A percentile compares a stretch with the other conserved stretches of the same genome.
Evolutionary conservation across 2,797 vertebrate species (phyloP).

Genomic region (Etheostoma nigrum): DNA sequence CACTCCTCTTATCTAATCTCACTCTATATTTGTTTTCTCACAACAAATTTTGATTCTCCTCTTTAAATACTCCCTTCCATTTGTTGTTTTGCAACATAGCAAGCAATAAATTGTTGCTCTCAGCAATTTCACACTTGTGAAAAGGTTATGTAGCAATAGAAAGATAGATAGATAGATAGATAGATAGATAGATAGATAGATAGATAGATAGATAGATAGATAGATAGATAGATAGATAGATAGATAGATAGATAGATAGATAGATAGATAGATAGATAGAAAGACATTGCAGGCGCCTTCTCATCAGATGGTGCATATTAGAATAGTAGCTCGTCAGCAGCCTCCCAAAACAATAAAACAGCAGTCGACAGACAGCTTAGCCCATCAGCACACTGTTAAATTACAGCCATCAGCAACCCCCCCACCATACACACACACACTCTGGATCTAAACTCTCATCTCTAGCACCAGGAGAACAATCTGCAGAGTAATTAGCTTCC

Average conservation of each 20-base stretch:
- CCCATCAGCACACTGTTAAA: conserved; percentile 82
- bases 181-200: background rate
- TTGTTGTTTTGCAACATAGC: background rate
- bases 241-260: background rate
- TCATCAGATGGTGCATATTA: conserved; percentile 71
- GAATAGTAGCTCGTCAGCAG: conserved; percentile 76
- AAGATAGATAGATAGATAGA: conserved; percentile 3
- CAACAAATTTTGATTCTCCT: background rate
- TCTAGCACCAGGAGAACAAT: conserved; percentile 87
- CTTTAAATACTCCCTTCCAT: background rate
- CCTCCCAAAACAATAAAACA: conserved; percentile 79
- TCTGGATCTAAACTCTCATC: conserved; percentile 84
- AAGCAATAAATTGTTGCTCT: background rate
- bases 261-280: background rate
- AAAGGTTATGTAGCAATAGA: background rate
- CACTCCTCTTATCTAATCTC: conserved; percentile 26
- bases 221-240: background rate
- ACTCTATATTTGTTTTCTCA: conserved; percentile 10
- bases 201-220: background rate
- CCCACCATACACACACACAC: conserved; percentile 27
- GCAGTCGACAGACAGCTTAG: conserved; percentile 80
- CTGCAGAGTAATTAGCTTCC: conserved; percentile 87
- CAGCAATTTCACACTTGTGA: background rate
- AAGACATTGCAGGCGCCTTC: conserved; percentile 41
- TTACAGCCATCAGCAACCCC: conserved; percentile 79